phyloP scores from a whole-genome alignment of 2,888 invertebrate species.

The Idaea aversata region DNA sequence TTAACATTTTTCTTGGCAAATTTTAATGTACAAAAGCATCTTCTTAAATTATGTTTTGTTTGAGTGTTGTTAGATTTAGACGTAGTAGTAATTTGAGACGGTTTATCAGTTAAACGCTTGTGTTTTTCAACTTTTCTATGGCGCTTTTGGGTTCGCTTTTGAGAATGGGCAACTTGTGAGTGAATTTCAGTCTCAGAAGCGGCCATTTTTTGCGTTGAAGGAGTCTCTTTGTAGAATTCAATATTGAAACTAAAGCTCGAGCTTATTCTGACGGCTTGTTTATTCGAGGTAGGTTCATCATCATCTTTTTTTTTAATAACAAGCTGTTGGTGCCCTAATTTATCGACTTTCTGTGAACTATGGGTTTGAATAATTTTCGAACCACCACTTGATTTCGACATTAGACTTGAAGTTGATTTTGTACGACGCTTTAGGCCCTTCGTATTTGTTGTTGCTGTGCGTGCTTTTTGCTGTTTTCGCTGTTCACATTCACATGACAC shows the following conservation, averaged over 20 bases:
- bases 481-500: not conserved
- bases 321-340: not conserved
- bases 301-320: not conserved
- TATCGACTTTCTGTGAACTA: not conserved
- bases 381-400: not conserved
- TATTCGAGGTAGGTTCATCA: not conserved
- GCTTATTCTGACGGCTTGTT: not conserved
- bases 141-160: not conserved
- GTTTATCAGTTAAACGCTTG: constrained; percentile 18
- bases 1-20: constrained; percentile 18
- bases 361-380: not conserved
- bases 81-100: constrained; percentile 32
- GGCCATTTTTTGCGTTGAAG: not conserved
- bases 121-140: not conserved
- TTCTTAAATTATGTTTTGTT: constrained; percentile 33
- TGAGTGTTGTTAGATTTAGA: constrained; percentile 28
- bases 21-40: constrained; percentile 46
- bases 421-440: not conserved
- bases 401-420: constrained; percentile 1
- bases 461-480: not conserved
- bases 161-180: not conserved
- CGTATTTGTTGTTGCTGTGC: not conserved
- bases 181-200: not conserved
- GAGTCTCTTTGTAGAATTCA: not conserved
- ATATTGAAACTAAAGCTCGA: constrained; percentile 1